Conservation (phyloP, 2,797 vertebrate species). For the Lepilemur septentrionalis region DNA sequence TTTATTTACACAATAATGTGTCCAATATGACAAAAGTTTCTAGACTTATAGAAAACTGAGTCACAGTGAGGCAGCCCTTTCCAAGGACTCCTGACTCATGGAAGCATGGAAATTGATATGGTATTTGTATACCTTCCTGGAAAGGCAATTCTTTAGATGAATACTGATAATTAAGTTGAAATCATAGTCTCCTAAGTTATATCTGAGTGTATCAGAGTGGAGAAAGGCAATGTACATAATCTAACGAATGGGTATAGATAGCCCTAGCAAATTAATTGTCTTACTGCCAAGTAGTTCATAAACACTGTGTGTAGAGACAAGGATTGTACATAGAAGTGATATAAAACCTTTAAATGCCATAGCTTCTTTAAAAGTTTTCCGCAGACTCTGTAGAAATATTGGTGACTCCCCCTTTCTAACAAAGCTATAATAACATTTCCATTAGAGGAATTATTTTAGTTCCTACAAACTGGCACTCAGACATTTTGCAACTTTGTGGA, state of each 20-base stretch:
- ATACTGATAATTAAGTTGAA: not conserved
- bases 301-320: not conserved
- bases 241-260: not conserved
- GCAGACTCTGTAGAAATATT: not conserved
- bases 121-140: not conserved
- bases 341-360: not conserved
- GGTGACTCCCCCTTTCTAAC: not conserved
- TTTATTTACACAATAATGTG: not conserved
- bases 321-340: not conserved
- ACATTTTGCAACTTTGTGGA: slow-evolving; percentile 9
- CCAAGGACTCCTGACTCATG: not conserved
- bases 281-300: not conserved
- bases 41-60: not conserved
- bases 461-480: not conserved
- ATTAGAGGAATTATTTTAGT: slow-evolving; percentile 5
- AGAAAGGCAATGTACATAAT: not conserved
- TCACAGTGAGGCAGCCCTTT: not conserved
- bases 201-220: not conserved
- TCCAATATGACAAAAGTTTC: not conserved
- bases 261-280: not conserved
- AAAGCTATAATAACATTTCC: not conserved
- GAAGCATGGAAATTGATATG: not conserved
- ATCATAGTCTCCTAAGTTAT: not conserved
- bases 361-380: not conserved
- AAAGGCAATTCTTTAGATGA: not conserved